Base-by-base conservation (phyloP, 2,888 invertebrate genomes). In the Embidobia sp. region DNA sequence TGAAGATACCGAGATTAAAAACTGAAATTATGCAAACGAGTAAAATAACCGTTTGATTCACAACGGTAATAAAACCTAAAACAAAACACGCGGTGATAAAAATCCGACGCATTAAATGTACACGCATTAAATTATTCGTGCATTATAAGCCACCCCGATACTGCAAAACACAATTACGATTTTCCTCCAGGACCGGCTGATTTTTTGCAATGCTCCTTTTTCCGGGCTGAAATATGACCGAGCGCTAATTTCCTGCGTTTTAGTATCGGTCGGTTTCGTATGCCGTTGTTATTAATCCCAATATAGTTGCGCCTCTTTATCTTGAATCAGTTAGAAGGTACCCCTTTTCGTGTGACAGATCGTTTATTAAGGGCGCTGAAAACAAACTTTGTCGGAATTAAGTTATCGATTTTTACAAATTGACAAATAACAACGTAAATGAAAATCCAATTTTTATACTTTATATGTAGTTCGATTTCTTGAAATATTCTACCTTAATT, bases 231-330 rank as follows among this genome's bases (percentile, higher is more conserved):
- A 74, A 66, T 66, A 74, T 59, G 53, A 42, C 59, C 27, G 74
- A 66, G 61, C 53, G 59, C 51, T 74, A 74, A 74, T 74, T 74
- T 66, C 59, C 74, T 66, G 46, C 59, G 66, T 51, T 66, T 66
- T 59, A 33, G 59, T 57, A 27, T 27, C n/a, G 48, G 15, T 46
- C 35, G 51, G 16, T 13, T 55, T 26, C 19, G 37, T 40, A 10
- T 18, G 18, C 18, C 11, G 26, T 11, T 18, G 33, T 61, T 72
- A 70, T 61, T 70, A 61, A 61, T 70, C 29, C 53, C 26, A 27
- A 61, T 53, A 53, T 37, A 61, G 29, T 63, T 55, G 72, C 10
- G 29, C 37, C 55, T 35, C 55, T 63, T 72, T 72, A 72, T 63
- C 63, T 63, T 48, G 40, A 53, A 63, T 63, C 72, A 63, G 26